Percentiles rank a stretch among this genome's conserved stretches.
Conservation (phyloP, 2,797 vertebrate species). For the Lateolabrax maculatus region DNA sequence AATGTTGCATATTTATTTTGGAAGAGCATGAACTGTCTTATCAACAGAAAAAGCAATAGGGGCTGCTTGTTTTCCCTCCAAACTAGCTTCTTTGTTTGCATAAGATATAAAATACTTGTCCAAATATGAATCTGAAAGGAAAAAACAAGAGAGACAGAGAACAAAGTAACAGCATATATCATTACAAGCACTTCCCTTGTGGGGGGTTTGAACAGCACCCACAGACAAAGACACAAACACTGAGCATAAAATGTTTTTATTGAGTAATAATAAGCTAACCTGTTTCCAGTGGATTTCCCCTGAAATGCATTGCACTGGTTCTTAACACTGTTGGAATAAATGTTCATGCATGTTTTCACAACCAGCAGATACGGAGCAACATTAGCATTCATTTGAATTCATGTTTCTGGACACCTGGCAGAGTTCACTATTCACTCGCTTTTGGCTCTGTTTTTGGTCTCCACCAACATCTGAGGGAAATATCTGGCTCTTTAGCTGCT, state of each 20-base stretch:
- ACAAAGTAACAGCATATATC: conserved; percentile 59
- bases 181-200: conserved; percentile 28
- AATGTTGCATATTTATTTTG: conserved; percentile 68
- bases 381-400: too few relatives aligned
- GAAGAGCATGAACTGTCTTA: conserved; percentile 48
- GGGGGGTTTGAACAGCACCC: conserved; percentile 26
- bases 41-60: conserved; percentile 56
- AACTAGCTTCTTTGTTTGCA: conserved; percentile 59
- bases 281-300: not conserved
- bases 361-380: not conserved
- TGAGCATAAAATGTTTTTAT: not conserved
- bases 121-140: conserved; percentile 52
- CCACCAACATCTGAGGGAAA: too few relatives aligned
- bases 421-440: too few relatives aligned
- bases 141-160: conserved; percentile 43
- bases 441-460: too few relatives aligned
- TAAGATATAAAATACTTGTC: conserved; percentile 63
- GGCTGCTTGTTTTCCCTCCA: conserved; percentile 54
- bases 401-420: too few relatives aligned
- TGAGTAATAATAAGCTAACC: not conserved
- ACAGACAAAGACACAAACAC: conserved; percentile 19
- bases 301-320: too few relatives aligned
- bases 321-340: too few relatives aligned
- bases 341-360: not conserved
- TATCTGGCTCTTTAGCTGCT: not conserved